Evolutionary conservation across 2,113 vertebrate genomes (phyloP).

Genomic region (Hipposideros armiger): DNA sequence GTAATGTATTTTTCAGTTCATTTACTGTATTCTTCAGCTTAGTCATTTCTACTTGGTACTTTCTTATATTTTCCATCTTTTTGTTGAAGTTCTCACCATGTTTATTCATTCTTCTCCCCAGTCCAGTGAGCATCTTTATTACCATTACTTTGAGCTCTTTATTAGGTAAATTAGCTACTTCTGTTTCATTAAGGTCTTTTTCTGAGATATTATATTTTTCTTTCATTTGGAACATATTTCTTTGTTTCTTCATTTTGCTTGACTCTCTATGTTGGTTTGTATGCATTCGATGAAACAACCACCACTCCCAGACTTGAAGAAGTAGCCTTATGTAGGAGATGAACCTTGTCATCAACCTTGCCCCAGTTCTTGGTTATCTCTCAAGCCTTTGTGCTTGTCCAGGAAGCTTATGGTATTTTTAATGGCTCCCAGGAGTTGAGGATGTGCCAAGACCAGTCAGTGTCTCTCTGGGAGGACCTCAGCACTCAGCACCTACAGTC

Average conservation of each 20-base stretch:
- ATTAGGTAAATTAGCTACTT: not conserved
- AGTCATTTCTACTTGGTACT: not conserved
- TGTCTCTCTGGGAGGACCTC: not conserved
- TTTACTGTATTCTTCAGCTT: not conserved
- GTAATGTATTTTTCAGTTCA: too few species aligned
- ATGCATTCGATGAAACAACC: not conserved
- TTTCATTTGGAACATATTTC: not conserved
- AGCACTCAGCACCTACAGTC: not conserved
- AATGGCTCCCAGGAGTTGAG: not conserved
- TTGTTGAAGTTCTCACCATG: not conserved
- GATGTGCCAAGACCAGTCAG: not conserved
- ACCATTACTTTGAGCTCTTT: not conserved
- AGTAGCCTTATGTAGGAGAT: not conserved
- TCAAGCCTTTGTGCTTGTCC: not conserved
- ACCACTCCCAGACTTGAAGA: not conserved
- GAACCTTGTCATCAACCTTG: not conserved
- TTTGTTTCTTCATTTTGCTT: not conserved
- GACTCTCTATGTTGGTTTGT: not conserved
- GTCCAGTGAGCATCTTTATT: not conserved
- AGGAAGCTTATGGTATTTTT: not conserved
- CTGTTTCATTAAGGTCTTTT: not conserved
- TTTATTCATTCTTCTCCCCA: not conserved
- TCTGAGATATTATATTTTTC: not conserved
- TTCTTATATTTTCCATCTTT: not conserved
- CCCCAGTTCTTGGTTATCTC: not conserved